Conservation (phyloP, 1,140 invertebrate species). For the Nasonia giraulti region DNA sequence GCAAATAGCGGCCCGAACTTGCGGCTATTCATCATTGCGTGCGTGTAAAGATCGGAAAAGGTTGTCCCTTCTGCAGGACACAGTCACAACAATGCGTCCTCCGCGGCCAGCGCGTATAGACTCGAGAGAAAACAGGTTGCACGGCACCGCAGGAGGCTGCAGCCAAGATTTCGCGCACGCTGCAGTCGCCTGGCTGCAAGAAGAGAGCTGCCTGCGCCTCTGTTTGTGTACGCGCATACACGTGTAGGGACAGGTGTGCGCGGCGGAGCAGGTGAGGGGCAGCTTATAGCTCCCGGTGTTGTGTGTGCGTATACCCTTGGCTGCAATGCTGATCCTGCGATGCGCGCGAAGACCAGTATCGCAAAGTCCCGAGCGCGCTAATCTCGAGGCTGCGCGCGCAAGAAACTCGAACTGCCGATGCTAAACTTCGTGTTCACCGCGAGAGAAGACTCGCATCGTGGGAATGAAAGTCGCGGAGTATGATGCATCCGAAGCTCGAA, state of each 20-base stretch:
- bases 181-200: neutral
- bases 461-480: too few species aligned
- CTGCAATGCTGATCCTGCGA: too few species aligned
- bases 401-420: too few species aligned
- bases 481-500: too few species aligned
- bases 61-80: constrained; percentile 37
- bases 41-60: neutral
- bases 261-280: constrained; percentile 2
- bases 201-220: neutral
- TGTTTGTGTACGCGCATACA: neutral
- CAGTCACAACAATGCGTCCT: constrained; percentile 64
- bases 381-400: too few species aligned
- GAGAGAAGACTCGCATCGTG: too few species aligned
- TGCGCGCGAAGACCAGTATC: too few species aligned
- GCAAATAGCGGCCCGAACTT: too few species aligned
- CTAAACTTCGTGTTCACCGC: too few species aligned
- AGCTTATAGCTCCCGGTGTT: neutral
- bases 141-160: constrained; percentile 58
- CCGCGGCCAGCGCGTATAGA: constrained; percentile 59
- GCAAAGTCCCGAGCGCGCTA: too few species aligned
- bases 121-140: constrained; percentile 63
- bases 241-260: neutral
- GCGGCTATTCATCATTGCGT: too few species aligned
- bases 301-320: too few species aligned
- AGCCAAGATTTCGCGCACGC: constrained; percentile 19